Percentiles rank a stretch among this genome's conserved stretches.
phyloP scores from a whole-genome alignment of 2,113 vertebrate genomes.

The Smithornis capensis region DNA sequence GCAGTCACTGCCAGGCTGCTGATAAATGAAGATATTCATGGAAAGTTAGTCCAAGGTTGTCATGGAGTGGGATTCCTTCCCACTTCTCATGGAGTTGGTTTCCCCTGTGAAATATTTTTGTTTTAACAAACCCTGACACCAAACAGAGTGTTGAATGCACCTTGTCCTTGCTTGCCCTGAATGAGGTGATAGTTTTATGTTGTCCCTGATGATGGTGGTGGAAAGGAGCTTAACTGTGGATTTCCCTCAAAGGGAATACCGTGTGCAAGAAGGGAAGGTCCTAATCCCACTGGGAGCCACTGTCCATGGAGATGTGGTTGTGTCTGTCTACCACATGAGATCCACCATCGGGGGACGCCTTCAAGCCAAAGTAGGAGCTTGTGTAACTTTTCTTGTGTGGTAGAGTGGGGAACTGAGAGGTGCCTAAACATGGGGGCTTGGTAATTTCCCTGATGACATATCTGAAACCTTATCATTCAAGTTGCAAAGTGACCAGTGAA shows the following conservation, averaged over 20 bases:
- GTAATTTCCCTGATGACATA: background rate
- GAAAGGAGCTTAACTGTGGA: background rate
- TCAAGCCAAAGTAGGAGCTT: constrained; percentile 89
- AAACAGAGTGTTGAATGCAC: background rate
- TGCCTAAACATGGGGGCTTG: background rate
- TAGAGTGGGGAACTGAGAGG: background rate
- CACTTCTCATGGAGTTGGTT: background rate
- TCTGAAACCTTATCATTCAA: background rate
- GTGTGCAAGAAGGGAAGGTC: constrained; percentile 93
- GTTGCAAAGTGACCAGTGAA: background rate
- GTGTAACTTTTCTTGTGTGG: background rate
- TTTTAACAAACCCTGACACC: background rate
- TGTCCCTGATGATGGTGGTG: background rate
- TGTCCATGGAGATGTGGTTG: constrained; percentile 91
- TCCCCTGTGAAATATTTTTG: background rate
- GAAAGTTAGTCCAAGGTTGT: background rate
- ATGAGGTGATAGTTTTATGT: background rate
- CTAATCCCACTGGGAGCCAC: constrained; percentile 90
- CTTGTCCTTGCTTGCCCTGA: background rate
- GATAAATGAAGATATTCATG: background rate
- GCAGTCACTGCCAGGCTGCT: background rate
- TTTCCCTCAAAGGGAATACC: constrained; percentile 83
- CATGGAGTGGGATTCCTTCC: too few species aligned
- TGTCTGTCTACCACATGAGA: constrained; percentile 94
- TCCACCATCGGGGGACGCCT: constrained; percentile 94